Conservation (phyloP, 2,888 invertebrate species). For the Rotaria macrura region DNA sequence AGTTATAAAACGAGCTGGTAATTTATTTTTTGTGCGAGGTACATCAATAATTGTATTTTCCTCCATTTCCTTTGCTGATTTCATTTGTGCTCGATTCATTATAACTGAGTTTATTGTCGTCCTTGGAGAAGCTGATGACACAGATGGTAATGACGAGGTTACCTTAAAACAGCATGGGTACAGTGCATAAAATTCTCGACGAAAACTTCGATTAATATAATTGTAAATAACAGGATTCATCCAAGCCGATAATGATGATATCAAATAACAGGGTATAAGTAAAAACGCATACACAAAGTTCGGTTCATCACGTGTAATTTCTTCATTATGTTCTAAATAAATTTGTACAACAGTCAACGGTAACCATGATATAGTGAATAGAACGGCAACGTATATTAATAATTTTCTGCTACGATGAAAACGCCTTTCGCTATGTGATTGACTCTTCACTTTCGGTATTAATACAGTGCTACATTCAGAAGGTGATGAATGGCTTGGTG, state of each 20-base stretch:
- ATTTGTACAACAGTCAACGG: not conserved
- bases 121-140: not conserved
- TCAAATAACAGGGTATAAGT: slow-evolving; percentile 1
- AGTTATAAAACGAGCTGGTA: not conserved
- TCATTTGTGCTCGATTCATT: not conserved
- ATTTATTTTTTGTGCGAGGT: not conserved
- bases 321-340: not conserved
- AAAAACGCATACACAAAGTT: not conserved
- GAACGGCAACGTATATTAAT: slow-evolving; percentile 3
- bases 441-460: not conserved
- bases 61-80: not conserved
- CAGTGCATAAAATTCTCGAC: slow-evolving; percentile 13
- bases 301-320: not conserved
- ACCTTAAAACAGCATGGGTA: not conserved
- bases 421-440: slow-evolving; percentile 11
- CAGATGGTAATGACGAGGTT: not conserved
- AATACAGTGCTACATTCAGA: not conserved
- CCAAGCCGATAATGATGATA: slow-evolving; percentile 10
- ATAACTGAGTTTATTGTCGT: not conserved
- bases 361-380: not conserved
- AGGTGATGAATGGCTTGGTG: not conserved
- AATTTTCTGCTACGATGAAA: slow-evolving; percentile 11
- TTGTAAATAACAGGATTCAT: slow-evolving; percentile 17
- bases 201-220: slow-evolving; percentile 19
- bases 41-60: not conserved